Evolutionary conservation across 2,797 vertebrate species (phyloP).

Genomic region (Sebastes hubbsi): DNA sequence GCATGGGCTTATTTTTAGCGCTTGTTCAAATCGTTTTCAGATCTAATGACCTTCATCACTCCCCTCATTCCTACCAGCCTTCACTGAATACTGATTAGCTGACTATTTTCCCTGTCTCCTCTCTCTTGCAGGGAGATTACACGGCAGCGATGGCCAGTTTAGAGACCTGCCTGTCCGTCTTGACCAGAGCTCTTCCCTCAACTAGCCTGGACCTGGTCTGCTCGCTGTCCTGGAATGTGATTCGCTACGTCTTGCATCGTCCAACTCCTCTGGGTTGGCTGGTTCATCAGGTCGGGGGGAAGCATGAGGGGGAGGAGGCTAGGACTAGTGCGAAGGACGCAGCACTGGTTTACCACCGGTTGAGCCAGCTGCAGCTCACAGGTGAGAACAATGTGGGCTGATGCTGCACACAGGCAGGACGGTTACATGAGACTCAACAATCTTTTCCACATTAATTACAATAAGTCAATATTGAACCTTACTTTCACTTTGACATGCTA

Average conservation of each 20-base stretch:
- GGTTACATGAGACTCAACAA: neutral
- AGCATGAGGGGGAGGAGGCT: conserved; percentile 92
- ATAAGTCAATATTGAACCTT: neutral
- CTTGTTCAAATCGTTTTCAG: conserved; percentile 15
- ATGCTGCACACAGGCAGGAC: neutral
- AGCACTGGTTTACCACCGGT: conserved; percentile 91
- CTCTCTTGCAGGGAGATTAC: conserved; percentile 87
- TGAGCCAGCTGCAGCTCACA: conserved; percentile 96
- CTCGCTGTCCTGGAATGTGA: conserved; percentile 95
- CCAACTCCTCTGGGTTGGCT: conserved; percentile 92
- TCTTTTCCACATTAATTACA: neutral
- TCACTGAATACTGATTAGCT: neutral
- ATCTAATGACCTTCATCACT: neutral
- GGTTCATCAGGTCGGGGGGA: conserved; percentile 89
- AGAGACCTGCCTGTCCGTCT: conserved; percentile 90
- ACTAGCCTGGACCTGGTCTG: conserved; percentile 91
- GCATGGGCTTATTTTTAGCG: conserved; percentile 43
- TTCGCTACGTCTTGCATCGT: conserved; percentile 94
- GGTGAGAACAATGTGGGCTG: conserved; percentile 72
- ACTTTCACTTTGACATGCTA: neutral
- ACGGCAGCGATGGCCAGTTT: conserved; percentile 88
- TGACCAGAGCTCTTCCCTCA: conserved; percentile 90
- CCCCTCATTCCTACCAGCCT: neutral
- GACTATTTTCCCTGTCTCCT: neutral
- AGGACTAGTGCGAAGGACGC: conserved; percentile 92